Base-by-base conservation (phyloP, 2,888 invertebrate genomes). In the Eudasyphora cyanicolor region DNA sequence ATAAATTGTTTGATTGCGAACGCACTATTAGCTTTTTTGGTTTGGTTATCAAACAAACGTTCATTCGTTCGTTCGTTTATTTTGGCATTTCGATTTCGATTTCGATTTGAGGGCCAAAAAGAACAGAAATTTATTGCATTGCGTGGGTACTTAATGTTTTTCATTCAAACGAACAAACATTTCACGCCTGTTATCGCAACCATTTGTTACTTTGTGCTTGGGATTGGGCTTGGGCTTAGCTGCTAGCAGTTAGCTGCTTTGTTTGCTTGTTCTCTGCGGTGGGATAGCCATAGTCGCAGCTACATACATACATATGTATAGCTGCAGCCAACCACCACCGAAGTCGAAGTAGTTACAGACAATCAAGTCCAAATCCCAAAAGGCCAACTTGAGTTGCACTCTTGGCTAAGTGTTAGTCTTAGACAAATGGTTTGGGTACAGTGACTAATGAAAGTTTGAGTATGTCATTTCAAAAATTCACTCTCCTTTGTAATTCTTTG, bases 131-230 rank as follows among this genome's bases (percentile, higher is more conserved):
- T 78, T 84, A 84, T 81, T 71, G 75, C 75, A 78, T 78, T 78
- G 84, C 84, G 83, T 84, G 83, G 83, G 83, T 78, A 80, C 77
- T 84, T 84, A 24, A 57, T 27, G 29, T 74, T 45, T 45, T 62
- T n/a, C 45, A 45, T 5, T 29, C 19, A 27, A 54, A 19, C 69
- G 70, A 51, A 70, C 35, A 49, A 74, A 74, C 70, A 75, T 64
- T 83, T 80, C 75, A 73, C 29, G 60, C 67, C 57, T 78, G 80
- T 84, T 84, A 84, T 84, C 84, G 84, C 71, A 49, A 78, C 75
- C 80, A 81, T 84, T 84, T 84, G 84, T 64, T 64, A 32, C 62
- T 29, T 62, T 81, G n/a, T n/a, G 32, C 38, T 29, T 19, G n/a
- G n/a, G n/a, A n/a, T n/a, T n/a, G n/a, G n/a, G n/a, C n/a, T n/a